Conservation (phyloP, 1,140 invertebrate species). For the Drosophila willistoni region DNA sequence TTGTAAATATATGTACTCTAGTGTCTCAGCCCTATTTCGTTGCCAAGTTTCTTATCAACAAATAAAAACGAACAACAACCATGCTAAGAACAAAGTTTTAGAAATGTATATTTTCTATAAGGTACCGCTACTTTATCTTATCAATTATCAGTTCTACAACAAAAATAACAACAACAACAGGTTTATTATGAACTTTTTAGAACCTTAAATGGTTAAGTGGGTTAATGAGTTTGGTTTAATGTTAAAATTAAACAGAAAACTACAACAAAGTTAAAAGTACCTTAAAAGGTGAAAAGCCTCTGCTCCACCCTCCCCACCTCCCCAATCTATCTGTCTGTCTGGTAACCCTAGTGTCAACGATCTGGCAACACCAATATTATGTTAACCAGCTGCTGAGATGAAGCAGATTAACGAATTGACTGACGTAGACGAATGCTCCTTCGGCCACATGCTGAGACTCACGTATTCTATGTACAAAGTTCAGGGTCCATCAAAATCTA, state of each 20-base stretch:
- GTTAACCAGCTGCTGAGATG: background rate
- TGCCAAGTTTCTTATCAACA: conserved; percentile 63
- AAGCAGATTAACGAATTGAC: conserved; percentile 15
- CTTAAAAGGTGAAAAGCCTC: background rate
- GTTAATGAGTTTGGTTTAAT: conserved; percentile 3
- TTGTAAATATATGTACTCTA: conserved; percentile 39
- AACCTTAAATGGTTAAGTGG: background rate
- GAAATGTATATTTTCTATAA: conserved; percentile 26
- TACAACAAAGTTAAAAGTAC: background rate
- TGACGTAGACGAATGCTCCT: background rate
- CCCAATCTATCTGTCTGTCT: too few relatives aligned
- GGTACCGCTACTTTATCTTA: conserved; percentile 20
- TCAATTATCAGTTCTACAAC: conserved; percentile 6
- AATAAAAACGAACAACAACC: conserved; percentile 23
- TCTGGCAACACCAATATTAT: background rate
- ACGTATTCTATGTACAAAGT: conserved; percentile 33
- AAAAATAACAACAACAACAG: background rate
- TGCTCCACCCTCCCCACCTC: too few relatives aligned
- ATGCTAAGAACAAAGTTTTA: conserved; percentile 11
- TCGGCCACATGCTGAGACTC: conserved; percentile 20
- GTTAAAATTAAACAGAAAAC: background rate
- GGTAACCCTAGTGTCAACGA: background rate
- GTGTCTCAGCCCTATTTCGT: conserved; percentile 21
- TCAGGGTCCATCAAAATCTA: conserved; percentile 33
- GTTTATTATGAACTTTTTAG: background rate